Conservation (phyloP, 1,140 invertebrate genomes). For the Anagrus nilaparvatae region DNA sequence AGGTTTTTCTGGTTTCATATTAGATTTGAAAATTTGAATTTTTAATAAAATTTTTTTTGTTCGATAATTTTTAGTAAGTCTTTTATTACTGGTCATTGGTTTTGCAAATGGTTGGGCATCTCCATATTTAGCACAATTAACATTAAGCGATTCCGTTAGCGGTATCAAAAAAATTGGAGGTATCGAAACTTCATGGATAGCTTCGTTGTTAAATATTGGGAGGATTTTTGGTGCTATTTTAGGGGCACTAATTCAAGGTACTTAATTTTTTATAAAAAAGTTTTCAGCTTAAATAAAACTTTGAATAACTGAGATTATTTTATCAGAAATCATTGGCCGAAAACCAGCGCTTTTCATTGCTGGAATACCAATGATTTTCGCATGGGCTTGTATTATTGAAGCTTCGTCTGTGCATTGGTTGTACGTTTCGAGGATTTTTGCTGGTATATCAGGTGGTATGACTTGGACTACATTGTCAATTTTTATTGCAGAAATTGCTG, state of each 20-base stretch:
- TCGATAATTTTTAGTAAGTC: conserved; percentile 23
- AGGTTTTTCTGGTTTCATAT: no score
- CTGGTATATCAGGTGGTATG: conserved; percentile 45
- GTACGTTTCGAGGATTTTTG: conserved; percentile 44
- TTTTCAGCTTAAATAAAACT: no score
- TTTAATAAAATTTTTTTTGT: neutral
- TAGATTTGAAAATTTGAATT: no score
- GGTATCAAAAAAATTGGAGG: conserved; percentile 25
- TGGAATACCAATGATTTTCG: conserved; percentile 39
- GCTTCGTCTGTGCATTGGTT: conserved; percentile 30
- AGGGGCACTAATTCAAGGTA: conserved; percentile 34
- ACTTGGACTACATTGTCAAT: conserved; percentile 42
- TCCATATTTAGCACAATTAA: conserved; percentile 37
- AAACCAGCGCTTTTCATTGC: conserved; percentile 41
- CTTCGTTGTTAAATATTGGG: conserved; percentile 35
- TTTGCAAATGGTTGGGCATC: conserved; percentile 37
- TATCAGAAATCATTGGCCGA: conserved; percentile 45
- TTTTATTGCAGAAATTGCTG: conserved; percentile 46
- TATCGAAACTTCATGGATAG: conserved; percentile 35
- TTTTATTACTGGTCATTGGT: conserved; percentile 31
- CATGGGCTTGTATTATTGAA: conserved; percentile 43
- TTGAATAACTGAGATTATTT: no score
- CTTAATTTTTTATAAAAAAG: no score
- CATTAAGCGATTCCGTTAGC: conserved; percentile 20
- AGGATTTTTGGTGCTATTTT: conserved; percentile 29